A percentile compares a stretch with the other conserved stretches of the same genome.
These are phyloP conservation scores for Eulemur rufifrons DNA, from an alignment of 2,113 vertebrate genomes.

Conservation along the genomic window DNA sequence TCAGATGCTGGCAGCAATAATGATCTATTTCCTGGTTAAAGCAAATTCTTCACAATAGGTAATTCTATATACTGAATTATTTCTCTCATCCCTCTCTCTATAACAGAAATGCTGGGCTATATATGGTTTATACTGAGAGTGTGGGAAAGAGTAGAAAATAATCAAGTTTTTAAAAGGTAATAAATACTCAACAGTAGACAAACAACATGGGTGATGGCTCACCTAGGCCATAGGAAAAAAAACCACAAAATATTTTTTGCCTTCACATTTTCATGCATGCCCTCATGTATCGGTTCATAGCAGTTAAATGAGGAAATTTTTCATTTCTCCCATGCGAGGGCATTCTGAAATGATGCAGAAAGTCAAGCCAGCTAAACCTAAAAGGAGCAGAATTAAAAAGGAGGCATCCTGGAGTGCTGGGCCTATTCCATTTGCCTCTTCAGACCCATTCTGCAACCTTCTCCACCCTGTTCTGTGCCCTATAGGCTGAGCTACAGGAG, in stretches of 20 bases:
- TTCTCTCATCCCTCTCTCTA: neutral
- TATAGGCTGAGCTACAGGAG: neutral
- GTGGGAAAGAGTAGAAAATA: conserved; percentile 2
- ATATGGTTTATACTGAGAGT: neutral
- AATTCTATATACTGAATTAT: neutral
- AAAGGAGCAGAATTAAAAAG: neutral
- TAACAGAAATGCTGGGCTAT: neutral
- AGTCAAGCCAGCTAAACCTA: neutral
- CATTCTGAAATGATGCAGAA: neutral
- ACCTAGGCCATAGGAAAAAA: neutral
- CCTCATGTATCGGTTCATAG: neutral
- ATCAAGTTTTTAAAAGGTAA: neutral
- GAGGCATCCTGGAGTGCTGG: neutral
- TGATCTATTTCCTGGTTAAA: conserved; percentile 16
- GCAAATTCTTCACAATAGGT: conserved; percentile 16
- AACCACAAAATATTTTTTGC: neutral
- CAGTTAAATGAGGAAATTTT: neutral
- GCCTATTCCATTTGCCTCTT: neutral
- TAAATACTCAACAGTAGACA: neutral
- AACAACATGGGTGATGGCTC: neutral
- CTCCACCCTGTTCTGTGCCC: neutral
- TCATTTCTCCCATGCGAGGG: neutral
- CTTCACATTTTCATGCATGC: neutral
- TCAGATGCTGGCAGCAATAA: neutral
- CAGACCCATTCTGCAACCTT: neutral